Percentiles rank a stretch among this genome's conserved stretches.
These are phyloP conservation scores for Zenarchopterus dispar DNA, from an alignment of 2,797 vertebrate genomes.

Conservation along the genomic window DNA sequence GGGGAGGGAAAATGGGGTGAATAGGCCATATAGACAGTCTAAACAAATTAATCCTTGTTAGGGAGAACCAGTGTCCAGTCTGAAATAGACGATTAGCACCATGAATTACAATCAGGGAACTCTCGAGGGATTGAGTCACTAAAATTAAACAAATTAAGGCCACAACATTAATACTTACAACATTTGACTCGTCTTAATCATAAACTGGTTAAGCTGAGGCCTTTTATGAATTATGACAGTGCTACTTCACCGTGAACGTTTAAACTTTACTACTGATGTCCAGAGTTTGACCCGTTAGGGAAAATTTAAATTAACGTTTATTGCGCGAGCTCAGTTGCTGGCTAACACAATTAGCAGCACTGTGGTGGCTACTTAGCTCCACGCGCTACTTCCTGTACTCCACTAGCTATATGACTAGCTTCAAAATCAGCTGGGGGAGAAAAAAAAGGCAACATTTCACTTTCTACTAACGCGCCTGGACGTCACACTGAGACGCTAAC, in stretches of 20 bases:
- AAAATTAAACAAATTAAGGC: slow-evolving; percentile 18
- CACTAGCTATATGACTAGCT: slow-evolving; percentile 30
- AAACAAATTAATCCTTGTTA: slow-evolving; percentile 64
- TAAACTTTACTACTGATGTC: background rate
- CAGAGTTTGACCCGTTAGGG: background rate
- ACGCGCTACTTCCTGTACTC: slow-evolving; percentile 69
- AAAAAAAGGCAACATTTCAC: slow-evolving; percentile 2
- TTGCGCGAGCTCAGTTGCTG: slow-evolving; percentile 1
- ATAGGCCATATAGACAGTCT: slow-evolving; percentile 58
- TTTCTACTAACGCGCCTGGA: background rate
- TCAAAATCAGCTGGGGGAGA: slow-evolving; percentile 46
- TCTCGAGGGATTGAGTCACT: too few relatives aligned
- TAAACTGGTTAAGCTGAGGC: background rate
- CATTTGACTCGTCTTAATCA: background rate
- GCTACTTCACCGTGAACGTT: background rate
- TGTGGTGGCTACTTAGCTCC: slow-evolving; percentile 42
- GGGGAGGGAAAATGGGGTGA: slow-evolving; percentile 36
- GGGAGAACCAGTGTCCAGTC: background rate
- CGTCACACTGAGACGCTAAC: background rate
- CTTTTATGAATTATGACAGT: accelerated
- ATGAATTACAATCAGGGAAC: background rate
- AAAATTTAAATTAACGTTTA: too few relatives aligned
- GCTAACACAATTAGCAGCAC: slow-evolving; percentile 29
- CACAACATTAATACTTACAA: slow-evolving; percentile 20
- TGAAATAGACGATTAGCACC: background rate